Percentiles rank a stretch among this genome's conserved stretches.
Conservation (phyloP, 2,113 vertebrate species). For the Vombatus ursinus region DNA sequence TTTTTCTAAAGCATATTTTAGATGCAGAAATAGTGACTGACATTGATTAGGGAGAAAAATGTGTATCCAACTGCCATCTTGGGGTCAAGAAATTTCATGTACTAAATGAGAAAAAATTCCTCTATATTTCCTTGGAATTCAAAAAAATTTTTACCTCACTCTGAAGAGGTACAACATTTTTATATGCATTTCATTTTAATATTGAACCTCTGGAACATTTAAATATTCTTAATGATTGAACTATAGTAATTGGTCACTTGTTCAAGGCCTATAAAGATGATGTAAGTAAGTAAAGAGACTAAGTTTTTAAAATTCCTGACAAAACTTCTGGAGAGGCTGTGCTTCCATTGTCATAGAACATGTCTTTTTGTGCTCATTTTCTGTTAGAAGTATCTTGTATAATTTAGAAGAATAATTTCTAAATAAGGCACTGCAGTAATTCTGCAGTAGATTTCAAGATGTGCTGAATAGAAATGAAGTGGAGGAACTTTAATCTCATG, state of each 20-base stretch:
- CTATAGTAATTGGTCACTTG: neutral
- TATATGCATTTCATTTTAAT: neutral
- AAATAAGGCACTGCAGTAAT: neutral
- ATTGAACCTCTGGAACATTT: neutral
- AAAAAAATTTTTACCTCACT: neutral
- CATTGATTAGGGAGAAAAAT: constrained; percentile 14
- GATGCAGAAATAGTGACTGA: neutral
- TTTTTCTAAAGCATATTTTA: neutral
- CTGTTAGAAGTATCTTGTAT: neutral
- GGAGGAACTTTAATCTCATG: neutral
- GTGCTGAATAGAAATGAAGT: neutral
- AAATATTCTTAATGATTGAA: neutral
- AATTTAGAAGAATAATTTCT: neutral
- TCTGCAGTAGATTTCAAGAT: neutral
- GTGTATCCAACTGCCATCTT: neutral
- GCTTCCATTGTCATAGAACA: neutral
- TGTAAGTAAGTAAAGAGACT: neutral
- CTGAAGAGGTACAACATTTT: neutral
- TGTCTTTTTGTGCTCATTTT: neutral
- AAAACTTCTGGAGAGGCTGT: constrained; percentile 36
- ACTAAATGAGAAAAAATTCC: neutral
- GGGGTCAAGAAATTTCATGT: neutral
- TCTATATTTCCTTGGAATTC: neutral
- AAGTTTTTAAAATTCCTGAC: neutral
- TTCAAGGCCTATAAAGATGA: neutral